Evolutionary conservation across 2,888 invertebrate species (phyloP).

Genomic region (Leuctra nigra): DNA sequence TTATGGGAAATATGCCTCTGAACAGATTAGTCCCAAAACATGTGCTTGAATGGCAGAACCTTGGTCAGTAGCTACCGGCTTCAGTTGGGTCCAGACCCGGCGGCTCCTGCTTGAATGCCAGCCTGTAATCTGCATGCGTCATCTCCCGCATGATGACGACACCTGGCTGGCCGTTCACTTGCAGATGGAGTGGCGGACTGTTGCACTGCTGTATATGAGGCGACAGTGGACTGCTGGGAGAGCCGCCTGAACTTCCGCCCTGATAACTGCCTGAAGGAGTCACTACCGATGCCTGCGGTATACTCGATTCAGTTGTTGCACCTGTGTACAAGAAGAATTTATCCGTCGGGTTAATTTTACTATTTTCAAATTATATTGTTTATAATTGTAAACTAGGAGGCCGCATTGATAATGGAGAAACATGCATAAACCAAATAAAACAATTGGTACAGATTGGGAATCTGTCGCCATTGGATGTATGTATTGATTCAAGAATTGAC

Average conservation of each 20-base stretch:
- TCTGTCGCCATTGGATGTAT: too few species aligned
- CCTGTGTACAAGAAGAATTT: constrained; percentile 39
- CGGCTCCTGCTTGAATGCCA: constrained; percentile 49
- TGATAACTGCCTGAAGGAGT: constrained; percentile 46
- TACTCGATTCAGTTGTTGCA: constrained; percentile 43
- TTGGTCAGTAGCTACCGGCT: constrained; percentile 1
- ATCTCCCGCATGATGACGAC: constrained; percentile 36
- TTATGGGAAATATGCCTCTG: too few species aligned
- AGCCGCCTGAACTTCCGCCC: constrained; percentile 44
- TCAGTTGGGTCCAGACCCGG: constrained; percentile 28
- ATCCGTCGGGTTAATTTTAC: too few species aligned
- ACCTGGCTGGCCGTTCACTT: constrained; percentile 34
- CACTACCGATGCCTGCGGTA: constrained; percentile 34
- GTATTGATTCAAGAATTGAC: too few species aligned
- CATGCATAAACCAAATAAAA: too few species aligned
- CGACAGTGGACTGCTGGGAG: constrained; percentile 48
- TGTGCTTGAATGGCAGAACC: too few species aligned
- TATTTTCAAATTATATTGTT: too few species aligned
- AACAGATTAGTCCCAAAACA: background rate
- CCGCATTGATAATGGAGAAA: too few species aligned
- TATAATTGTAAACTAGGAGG: too few species aligned
- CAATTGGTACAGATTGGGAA: too few species aligned
- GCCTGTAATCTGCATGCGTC: constrained; percentile 35
- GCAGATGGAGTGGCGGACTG: constrained; percentile 40
- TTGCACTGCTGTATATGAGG: constrained; percentile 36